These are phyloP conservation scores for Leptopterna dolabrata DNA, from an alignment of 2,888 invertebrate genomes.

Conservation along the genomic window DNA sequence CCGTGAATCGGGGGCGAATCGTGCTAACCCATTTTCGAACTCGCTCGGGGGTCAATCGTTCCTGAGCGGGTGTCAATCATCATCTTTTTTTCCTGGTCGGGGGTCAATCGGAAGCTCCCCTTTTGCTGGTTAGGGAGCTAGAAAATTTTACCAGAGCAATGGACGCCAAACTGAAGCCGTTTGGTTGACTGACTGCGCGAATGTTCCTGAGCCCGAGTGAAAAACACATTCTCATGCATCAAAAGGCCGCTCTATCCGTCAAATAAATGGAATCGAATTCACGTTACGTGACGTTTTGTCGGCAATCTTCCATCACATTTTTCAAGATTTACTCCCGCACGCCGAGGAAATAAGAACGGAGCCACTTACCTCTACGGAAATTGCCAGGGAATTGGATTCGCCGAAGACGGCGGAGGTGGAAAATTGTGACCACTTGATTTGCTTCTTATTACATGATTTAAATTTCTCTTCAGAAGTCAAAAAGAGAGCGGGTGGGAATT, in stretches of 20 bases:
- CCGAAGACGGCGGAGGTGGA: neutral
- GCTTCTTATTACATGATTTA: neutral
- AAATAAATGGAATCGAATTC: neutral
- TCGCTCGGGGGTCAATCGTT: too few species aligned
- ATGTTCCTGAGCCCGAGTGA: too few species aligned
- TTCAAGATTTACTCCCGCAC: neutral
- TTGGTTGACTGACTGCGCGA: too few species aligned
- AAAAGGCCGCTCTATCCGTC: neutral
- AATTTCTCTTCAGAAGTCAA: neutral
- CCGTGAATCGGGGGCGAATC: too few species aligned
- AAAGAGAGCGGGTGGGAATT: neutral
- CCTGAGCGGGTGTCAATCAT: too few species aligned
- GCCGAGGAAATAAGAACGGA: neutral
- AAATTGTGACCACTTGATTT: neutral
- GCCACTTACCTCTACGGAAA: neutral
- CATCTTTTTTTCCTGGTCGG: too few species aligned
- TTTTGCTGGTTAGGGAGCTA: too few species aligned
- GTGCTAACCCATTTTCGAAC: too few species aligned
- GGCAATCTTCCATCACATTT: neutral
- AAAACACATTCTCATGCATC: neutral
- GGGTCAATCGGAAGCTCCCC: too few species aligned
- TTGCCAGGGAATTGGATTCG: neutral
- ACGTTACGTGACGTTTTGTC: neutral
- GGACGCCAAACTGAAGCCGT: too few species aligned
- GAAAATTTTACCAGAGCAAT: too few species aligned